These are phyloP conservation scores for Listronotus oregonensis DNA, from an alignment of 1,140 invertebrate species.

Conservation along the genomic window DNA sequence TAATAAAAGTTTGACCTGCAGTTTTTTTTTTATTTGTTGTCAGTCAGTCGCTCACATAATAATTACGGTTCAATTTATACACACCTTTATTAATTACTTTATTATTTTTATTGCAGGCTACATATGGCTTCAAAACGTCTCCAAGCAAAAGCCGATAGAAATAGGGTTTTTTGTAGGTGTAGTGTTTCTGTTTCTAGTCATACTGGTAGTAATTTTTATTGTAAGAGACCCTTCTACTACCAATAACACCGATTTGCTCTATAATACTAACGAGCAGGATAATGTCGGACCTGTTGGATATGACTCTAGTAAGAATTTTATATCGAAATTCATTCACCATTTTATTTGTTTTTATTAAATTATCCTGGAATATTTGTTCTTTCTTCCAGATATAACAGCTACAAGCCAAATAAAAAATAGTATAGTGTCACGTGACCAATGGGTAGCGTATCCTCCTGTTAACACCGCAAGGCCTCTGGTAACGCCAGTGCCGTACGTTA, in stretches of 20 bases:
- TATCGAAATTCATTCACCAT: no score
- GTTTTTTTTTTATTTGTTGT: no score
- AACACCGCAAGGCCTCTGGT: slow-evolving; percentile 52
- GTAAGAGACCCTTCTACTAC: neutral
- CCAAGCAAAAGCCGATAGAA: slow-evolving; percentile 14
- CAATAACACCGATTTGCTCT: neutral
- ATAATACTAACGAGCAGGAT: neutral
- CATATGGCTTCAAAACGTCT: slow-evolving; percentile 29
- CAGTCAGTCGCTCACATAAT: no score
- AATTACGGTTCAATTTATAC: no score
- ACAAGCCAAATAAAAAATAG: slow-evolving; percentile 12
- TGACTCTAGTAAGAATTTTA: slow-evolving; percentile 24
- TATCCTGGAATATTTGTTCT: neutral
- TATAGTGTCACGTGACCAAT: slow-evolving; percentile 54
- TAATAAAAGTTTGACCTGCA: no score
- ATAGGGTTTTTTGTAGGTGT: slow-evolving; percentile 23
- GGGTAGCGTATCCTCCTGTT: slow-evolving; percentile 66
- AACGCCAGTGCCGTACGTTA: slow-evolving; percentile 53
- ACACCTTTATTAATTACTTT: no score
- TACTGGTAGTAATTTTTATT: slow-evolving; percentile 20
- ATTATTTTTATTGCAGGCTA: slow-evolving; percentile 30
- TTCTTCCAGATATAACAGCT: slow-evolving; percentile 14
- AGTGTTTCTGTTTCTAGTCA: slow-evolving; percentile 22
- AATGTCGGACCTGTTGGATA: slow-evolving; percentile 15
- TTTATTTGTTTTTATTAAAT: no score